Percentiles rank a stretch among this genome's conserved stretches.
Conservation (phyloP, 1,140 invertebrate species). For the Heliconius hermathena region DNA sequence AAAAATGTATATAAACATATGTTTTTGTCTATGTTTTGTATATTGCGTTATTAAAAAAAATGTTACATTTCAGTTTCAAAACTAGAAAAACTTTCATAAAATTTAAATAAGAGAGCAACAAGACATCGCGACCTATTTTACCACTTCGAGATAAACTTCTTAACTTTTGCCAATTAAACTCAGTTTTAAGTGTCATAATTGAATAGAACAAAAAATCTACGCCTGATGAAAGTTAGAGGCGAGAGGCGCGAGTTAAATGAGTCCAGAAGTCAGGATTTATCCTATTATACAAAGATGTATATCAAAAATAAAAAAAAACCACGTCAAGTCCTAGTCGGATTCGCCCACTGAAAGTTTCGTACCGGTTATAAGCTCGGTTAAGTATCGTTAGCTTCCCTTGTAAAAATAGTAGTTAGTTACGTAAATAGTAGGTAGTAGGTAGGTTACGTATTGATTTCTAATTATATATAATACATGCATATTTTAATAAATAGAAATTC, state of each 20-base stretch:
- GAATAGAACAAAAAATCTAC: conserved; percentile 28
- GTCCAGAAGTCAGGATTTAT: conserved; percentile 37
- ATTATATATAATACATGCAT: too few species aligned
- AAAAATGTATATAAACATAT: neutral
- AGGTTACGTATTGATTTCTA: too few species aligned
- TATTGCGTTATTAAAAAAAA: neutral
- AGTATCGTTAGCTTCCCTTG: too few species aligned
- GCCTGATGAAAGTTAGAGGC: conserved; percentile 27
- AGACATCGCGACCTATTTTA: neutral
- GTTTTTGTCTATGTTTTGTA: too few species aligned
- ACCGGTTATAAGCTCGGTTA: too few species aligned
- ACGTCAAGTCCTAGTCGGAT: too few species aligned
- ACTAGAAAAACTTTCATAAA: neutral
- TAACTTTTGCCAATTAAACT: conserved; percentile 32
- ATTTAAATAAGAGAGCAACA: neutral
- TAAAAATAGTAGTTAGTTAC: too few species aligned
- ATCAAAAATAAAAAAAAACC: too few species aligned
- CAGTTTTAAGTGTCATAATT: conserved; percentile 37
- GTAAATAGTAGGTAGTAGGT: too few species aligned
- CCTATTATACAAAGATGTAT: conserved; percentile 30
- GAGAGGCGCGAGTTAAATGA: conserved; percentile 41
- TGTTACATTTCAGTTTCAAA: neutral
- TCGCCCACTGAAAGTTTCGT: too few species aligned
- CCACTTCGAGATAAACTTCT: neutral
- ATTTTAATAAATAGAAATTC: too few species aligned